Conservation (phyloP, 2,888 invertebrate genomes). For the Synanthedon andrenaeformis region DNA sequence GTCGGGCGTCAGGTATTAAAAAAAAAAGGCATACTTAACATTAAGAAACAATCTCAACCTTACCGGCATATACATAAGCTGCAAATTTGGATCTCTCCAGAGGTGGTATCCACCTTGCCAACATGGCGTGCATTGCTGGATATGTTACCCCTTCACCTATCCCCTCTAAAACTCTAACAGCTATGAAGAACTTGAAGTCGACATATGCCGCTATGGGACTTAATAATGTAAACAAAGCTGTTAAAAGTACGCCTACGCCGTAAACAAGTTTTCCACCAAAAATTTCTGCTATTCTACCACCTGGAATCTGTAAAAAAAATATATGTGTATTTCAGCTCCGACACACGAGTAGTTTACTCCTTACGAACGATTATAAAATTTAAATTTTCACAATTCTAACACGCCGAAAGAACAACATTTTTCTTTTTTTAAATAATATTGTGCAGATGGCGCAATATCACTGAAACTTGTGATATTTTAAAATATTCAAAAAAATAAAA, state of each 20-base stretch:
- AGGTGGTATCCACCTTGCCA: constrained; percentile 94
- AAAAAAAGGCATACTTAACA: too few relatives aligned
- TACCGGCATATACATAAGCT: constrained; percentile 86
- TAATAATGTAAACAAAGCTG: constrained; percentile 84
- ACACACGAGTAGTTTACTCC: too few relatives aligned
- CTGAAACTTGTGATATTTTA: neutral
- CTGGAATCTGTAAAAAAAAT: constrained; percentile 66
- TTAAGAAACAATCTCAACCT: constrained; percentile 8
- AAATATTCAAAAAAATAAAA: neutral
- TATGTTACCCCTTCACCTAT: constrained; percentile 92
- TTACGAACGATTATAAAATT: too few relatives aligned
- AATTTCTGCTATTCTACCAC: constrained; percentile 85
- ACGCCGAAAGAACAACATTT: too few relatives aligned
- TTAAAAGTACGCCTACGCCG: constrained; percentile 83
- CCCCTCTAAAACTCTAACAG: constrained; percentile 83
- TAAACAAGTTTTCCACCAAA: constrained; percentile 90
- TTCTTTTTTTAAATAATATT: too few relatives aligned
- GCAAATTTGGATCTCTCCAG: constrained; percentile 91
- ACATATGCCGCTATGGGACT: constrained; percentile 84
- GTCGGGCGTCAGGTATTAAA: too few relatives aligned
- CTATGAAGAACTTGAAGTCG: constrained; percentile 76
- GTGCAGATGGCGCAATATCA: neutral
- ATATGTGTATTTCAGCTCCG: too few relatives aligned
- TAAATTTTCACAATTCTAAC: too few relatives aligned
- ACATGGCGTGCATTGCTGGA: constrained; percentile 94